Conservation (phyloP, 2,797 vertebrate species). For the Sebastes variabilis region DNA sequence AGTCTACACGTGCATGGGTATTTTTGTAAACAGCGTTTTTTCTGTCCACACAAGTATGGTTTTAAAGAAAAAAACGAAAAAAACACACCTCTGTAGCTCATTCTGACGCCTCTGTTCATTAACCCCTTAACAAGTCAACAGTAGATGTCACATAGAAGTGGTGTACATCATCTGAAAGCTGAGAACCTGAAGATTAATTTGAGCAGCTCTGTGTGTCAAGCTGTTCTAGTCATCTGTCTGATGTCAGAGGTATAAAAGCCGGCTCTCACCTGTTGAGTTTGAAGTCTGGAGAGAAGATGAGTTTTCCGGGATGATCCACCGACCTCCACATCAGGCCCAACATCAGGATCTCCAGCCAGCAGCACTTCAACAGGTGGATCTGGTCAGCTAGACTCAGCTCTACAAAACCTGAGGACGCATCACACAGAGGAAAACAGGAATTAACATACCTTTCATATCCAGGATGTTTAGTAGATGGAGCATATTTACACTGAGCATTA, state of each 20-base stretch:
- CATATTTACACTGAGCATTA: not conserved
- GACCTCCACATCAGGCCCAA: slow-evolving; percentile 98
- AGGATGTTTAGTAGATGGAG: not conserved
- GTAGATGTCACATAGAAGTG: too few relatives aligned
- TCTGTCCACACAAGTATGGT: too few relatives aligned
- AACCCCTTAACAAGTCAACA: too few relatives aligned
- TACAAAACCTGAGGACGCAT: slow-evolving; percentile 85
- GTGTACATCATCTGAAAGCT: too few relatives aligned
- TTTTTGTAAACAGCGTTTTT: too few relatives aligned
- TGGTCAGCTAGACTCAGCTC: slow-evolving; percentile 92
- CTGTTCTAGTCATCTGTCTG: too few relatives aligned
- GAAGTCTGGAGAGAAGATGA: slow-evolving; percentile 96
- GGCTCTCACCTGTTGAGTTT: slow-evolving; percentile 90
- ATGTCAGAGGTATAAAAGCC: not conserved
- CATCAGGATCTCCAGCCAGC: slow-evolving; percentile 98
- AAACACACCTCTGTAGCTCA: too few relatives aligned
- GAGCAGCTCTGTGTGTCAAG: accelerated
- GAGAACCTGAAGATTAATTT: too few relatives aligned
- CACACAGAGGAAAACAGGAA: not conserved
- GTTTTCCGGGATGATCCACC: slow-evolving; percentile 93
- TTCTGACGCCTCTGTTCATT: too few relatives aligned
- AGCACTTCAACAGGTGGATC: slow-evolving; percentile 94
- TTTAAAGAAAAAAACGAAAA: too few relatives aligned
- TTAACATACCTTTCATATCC: not conserved
- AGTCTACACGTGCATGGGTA: too few relatives aligned